Base-by-base conservation (phyloP, 1,140 invertebrate genomes). In the Aphaenogaster ashmeadi region DNA sequence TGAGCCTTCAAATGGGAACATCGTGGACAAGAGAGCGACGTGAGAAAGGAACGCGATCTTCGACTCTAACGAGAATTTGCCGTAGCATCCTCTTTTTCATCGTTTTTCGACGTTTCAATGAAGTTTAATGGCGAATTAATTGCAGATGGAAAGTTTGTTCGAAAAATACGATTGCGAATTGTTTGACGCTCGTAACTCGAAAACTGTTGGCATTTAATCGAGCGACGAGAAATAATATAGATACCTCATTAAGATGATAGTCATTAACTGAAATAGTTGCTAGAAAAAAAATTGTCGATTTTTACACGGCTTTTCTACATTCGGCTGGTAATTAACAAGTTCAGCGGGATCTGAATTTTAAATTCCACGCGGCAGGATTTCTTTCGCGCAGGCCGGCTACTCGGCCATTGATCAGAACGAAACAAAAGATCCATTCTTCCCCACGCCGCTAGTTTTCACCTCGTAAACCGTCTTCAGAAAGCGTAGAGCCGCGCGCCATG, bases 391-490 rank as follows among this genome's bases (percentile, higher is more conserved):
- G 7, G 4, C 9, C 8, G 52, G 21, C 1, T 44, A 8, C 50
- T 58, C 79, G 15, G 50, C 13, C 69, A 74, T 83, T 83, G 79
- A 83, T 60, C 41, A 60, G 80, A 79, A 89, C 27, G 88, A 89
- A 78, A 83, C 71, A 67, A 58, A 50, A 66, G 85, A 38, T 72
- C 58, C 86, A 86, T 90, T 85, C 89, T 84, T 88, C 62, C 27
- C 47, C 41, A 21, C 58, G 41, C 44, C 41, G 33, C 60, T 62
- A 80, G 85, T 91, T 91, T 86, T 91, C 90, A 87, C 90, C 90
- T 91, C 86, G 89, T 88, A 79, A 78, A 80, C 36, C 69, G 15
- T 83, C 87, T 90, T 91, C 86, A 91, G 87, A 92, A 92, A 90
- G 90, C 91, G 91, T 92, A 87, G 90, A 88, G 79, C 80, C 69